Conservation (phyloP, 1,140 invertebrate species). For the Musca vetustissima region DNA sequence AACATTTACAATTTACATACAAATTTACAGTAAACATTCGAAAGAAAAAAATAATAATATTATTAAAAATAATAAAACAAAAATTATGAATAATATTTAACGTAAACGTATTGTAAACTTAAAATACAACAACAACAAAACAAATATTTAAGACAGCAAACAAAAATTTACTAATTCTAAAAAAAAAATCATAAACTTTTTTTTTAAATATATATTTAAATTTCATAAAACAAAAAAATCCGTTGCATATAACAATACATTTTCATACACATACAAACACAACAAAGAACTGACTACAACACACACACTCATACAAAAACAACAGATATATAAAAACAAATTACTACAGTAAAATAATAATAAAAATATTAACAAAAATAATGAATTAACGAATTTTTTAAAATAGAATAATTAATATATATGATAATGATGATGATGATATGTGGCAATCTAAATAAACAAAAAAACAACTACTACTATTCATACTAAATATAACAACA, state of each 20-base stretch:
- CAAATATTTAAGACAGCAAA: not conserved
- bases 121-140: not conserved
- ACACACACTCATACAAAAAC: constrained; percentile 6
- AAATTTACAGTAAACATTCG: constrained; percentile 15
- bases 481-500: constrained; percentile 2
- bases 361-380: not conserved
- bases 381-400: constrained; percentile 22
- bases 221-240: constrained; percentile 1
- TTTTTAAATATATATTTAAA: not conserved
- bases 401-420: no score
- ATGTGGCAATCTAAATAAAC: not conserved
- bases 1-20: constrained; percentile 22
- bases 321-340: not conserved
- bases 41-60: not conserved
- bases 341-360: not conserved
- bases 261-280: no score
- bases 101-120: not conserved
- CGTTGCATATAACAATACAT: no score
- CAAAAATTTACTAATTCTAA: constrained; percentile 1
- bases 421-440: constrained; percentile 7
- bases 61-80: no score
- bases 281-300: constrained; percentile 16
- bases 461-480: not conserved
- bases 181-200: not conserved
- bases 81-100: constrained; percentile 8